A percentile compares a stretch with the other conserved stretches of the same genome.
phyloP scores from a whole-genome alignment of 2,113 vertebrate species.

The Saimiri boliviensis region DNA sequence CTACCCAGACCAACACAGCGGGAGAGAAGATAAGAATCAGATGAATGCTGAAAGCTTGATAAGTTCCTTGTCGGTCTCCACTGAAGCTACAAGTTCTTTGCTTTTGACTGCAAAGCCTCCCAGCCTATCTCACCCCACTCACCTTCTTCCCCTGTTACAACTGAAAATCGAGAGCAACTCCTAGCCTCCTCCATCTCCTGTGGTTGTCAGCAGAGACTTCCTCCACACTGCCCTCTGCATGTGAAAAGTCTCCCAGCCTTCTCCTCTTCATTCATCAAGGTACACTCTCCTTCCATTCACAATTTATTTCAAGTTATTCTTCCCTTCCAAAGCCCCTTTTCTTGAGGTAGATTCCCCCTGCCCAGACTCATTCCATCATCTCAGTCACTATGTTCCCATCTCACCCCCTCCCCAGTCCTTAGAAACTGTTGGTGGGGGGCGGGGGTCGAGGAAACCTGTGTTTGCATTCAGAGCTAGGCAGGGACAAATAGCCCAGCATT shows the following conservation, averaged over 20 bases:
- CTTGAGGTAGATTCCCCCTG: neutral
- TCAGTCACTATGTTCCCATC: neutral
- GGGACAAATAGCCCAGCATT: neutral
- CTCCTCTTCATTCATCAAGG: conserved; percentile 56
- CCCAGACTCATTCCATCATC: neutral
- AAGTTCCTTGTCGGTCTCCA: neutral
- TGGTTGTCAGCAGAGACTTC: neutral
- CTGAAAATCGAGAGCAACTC: neutral
- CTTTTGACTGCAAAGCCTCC: neutral
- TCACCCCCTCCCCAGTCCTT: neutral
- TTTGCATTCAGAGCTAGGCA: neutral
- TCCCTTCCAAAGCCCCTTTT: neutral
- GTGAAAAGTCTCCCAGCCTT: conserved; percentile 31
- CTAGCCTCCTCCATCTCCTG: neutral
- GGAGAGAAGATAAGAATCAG: neutral
- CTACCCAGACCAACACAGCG: neutral
- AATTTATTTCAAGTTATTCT: conserved; percentile 16
- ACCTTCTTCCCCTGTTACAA: neutral
- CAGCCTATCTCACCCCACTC: neutral
- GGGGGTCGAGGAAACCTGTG: neutral
- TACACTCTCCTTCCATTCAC: conserved; percentile 58
- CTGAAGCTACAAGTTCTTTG: neutral
- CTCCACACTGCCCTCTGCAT: conserved; percentile 65
- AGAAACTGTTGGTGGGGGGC: neutral
- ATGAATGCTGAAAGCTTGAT: neutral